Evolutionary conservation across 2,113 vertebrate genomes (phyloP).

Genomic region (Corapipo altera): DNA sequence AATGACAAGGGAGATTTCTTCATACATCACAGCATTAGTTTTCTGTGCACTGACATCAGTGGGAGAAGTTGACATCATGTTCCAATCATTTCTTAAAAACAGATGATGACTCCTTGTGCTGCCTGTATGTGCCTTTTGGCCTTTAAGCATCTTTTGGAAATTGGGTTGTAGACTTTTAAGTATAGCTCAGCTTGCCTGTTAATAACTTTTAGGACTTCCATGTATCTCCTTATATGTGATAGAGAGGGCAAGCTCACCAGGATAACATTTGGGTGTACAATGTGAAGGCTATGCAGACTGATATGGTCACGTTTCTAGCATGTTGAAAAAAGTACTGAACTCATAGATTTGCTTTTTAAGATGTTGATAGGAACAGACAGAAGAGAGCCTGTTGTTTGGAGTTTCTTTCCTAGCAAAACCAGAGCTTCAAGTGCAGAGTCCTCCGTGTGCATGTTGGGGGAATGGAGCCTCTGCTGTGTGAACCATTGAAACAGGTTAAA

Average conservation of each 20-base stretch:
- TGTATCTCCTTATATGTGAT: not conserved
- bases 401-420: not conserved
- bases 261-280: not conserved
- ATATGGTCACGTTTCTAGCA: not conserved
- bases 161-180: not conserved
- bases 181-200: not conserved
- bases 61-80: not conserved
- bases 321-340: not conserved
- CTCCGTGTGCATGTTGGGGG: not conserved
- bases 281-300: not conserved
- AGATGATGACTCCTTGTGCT: not conserved
- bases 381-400: not conserved
- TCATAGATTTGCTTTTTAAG: not conserved
- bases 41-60: not conserved
- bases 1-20: not conserved
- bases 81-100: not conserved
- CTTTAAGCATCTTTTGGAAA: not conserved
- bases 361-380: not conserved
- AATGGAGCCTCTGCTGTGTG: not conserved
- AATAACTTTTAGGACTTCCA: not conserved
- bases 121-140: not conserved
- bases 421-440: not conserved
- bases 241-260: not conserved
- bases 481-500: not conserved
- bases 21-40: not conserved